Base-by-base conservation (phyloP, 2,113 vertebrate species). In the Rhombomys opimus region DNA sequence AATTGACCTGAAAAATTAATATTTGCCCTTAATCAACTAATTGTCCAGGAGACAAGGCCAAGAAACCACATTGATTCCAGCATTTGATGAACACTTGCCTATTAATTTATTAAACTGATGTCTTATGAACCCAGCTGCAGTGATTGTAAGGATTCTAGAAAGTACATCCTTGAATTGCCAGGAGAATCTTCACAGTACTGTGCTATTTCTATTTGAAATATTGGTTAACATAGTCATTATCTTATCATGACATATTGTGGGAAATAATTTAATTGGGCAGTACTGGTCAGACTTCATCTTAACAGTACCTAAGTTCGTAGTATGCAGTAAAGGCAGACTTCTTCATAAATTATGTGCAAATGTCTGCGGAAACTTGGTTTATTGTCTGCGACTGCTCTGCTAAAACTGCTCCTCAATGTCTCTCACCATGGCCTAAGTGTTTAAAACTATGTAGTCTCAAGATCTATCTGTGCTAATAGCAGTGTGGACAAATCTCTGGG, bases 1-100 rank as follows among this genome's bases (percentile, higher is more conserved):
- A 17, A 35, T 90, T 11, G 76, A 95, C 90, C 94, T 91, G 52
- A 41, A 52, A 91, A 61, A 17, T 87, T 96, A 87, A 84, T 32
- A 77, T 73, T 81, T 82, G 1, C 35, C 5, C 25, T 50, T 54
- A 61, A 13, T 78, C 23, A 88, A n/a, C 12, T 89, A 17, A 67
- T 59, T 82, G 50, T 91, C 41, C 94, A 78, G 13, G 77, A 70
- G 2, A 76, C 52, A 32, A 90, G 67, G 32, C 90, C 52, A 78
- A 50, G 17, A 63, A 68, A 32, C n/a, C 11, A 67, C 76, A 77
- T 80, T 95, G 23, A 57, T 89, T 68, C 20, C 87, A 67, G 38
- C n/a, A 63, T 73, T 90, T 89, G 78, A 75, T 35, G 23, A 5
- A 30, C 63, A 76, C 14, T 86, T 92, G 9, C 57, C 73, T 93